Evolutionary conservation across 2,113 vertebrate species (phyloP).

Genomic region (Calidris pygmaea): DNA sequence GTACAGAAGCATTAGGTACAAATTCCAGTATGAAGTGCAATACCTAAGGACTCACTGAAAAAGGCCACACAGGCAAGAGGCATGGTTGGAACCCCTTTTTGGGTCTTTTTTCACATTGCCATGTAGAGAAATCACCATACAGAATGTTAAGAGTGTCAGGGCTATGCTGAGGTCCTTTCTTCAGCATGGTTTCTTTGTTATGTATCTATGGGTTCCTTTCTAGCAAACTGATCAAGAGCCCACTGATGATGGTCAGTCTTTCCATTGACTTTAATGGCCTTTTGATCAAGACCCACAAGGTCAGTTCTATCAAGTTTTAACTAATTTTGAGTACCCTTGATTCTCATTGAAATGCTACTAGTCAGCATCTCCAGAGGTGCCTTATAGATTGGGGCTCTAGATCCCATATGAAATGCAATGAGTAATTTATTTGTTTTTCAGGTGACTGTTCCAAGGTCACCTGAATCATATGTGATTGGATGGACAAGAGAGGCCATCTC

Average conservation of each 20-base stretch:
- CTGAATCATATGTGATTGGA: neutral
- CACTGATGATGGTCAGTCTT: neutral
- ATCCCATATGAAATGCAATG: neutral
- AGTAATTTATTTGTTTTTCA: conserved; percentile 28
- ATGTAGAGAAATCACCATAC: neutral
- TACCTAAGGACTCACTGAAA: neutral
- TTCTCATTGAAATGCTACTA: neutral
- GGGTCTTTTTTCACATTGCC: neutral
- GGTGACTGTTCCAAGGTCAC: neutral
- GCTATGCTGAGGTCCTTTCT: neutral
- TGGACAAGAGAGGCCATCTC: neutral
- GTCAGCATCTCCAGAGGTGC: neutral
- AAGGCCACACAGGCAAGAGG: neutral
- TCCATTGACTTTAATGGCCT: neutral
- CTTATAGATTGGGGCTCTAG: neutral
- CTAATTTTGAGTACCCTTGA: neutral
- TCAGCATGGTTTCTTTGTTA: neutral
- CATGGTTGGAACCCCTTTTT: neutral
- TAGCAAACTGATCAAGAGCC: neutral
- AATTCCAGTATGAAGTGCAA: neutral
- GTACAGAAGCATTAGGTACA: neutral
- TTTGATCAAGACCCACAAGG: neutral
- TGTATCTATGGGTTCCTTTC: neutral
- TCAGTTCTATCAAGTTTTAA: neutral
- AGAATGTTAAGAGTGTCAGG: neutral